Percentiles rank a stretch among this genome's conserved stretches.
These are phyloP conservation scores for Leptura quadrifasciata DNA, from an alignment of 2,888 invertebrate species.

Conservation along the genomic window DNA sequence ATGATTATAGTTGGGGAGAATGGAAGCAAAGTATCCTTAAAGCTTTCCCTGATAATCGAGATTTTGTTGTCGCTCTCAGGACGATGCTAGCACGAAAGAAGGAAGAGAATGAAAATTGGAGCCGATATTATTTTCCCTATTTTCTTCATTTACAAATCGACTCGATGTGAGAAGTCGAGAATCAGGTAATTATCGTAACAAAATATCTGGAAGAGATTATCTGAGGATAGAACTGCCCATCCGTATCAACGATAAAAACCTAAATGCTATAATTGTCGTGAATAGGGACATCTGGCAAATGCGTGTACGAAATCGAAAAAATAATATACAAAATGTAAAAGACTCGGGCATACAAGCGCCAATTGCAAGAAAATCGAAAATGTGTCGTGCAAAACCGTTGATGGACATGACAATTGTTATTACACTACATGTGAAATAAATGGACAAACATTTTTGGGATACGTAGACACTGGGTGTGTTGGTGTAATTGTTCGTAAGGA, in stretches of 20 bases:
- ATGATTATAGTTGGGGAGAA: slow-evolving; percentile 37
- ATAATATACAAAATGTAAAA: slow-evolving; percentile 25
- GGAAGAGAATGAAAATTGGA: slow-evolving; percentile 23
- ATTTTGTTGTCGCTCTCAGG: slow-evolving; percentile 34
- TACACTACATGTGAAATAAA: slow-evolving; percentile 21
- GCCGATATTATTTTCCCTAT: slow-evolving; percentile 22
- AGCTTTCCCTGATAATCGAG: slow-evolving; percentile 40
- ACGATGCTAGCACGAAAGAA: slow-evolving; percentile 38
- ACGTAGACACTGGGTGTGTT: slow-evolving; percentile 28
- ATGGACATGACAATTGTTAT: slow-evolving; percentile 19
- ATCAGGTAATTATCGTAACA: not conserved
- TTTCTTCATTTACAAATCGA: not conserved
- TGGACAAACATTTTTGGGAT: slow-evolving; percentile 12
- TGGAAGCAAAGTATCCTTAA: slow-evolving; percentile 24
- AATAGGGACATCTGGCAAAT: slow-evolving; percentile 10
- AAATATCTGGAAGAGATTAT: slow-evolving; percentile 9
- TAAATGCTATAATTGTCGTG: slow-evolving; percentile 17
- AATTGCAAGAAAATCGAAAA: no score
- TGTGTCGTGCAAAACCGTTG: no score
- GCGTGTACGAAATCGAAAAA: slow-evolving; percentile 11
- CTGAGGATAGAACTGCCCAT: slow-evolving; percentile 6
- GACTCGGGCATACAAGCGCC: slow-evolving; percentile 8
- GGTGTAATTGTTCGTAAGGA: slow-evolving; percentile 24
- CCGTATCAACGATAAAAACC: slow-evolving; percentile 11
- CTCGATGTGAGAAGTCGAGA: not conserved